phyloP scores from a whole-genome alignment of 1,140 invertebrate genomes.

The Pogonognathellus flavescens region DNA sequence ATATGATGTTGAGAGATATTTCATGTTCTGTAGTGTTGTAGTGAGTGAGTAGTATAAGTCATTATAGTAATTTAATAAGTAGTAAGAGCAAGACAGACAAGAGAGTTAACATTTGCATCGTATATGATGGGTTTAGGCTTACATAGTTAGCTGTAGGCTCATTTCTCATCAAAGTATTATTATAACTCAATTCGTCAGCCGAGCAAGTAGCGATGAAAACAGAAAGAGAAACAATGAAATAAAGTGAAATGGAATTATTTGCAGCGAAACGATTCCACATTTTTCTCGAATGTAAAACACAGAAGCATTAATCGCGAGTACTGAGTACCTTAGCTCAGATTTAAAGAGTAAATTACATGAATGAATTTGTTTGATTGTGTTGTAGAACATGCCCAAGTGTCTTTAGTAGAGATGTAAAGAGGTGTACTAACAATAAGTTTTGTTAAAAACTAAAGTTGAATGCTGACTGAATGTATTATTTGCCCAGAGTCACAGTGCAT shows the following conservation, averaged over 20 bases:
- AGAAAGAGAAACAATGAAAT: conserved; percentile 47
- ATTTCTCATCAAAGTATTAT: background rate
- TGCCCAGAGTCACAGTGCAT: background rate
- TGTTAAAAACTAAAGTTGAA: too few relatives aligned
- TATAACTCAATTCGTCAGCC: conserved; percentile 37
- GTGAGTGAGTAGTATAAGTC: background rate
- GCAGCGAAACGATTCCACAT: background rate
- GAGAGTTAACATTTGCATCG: conserved; percentile 9
- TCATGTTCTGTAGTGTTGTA: background rate
- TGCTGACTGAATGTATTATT: background rate
- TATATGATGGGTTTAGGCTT: background rate
- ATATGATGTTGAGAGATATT: conserved; percentile 1
- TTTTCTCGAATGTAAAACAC: conserved; percentile 17
- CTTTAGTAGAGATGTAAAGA: background rate
- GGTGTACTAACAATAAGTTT: too few relatives aligned
- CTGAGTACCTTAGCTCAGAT: background rate
- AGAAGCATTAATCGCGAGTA: background rate
- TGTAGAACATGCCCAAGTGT: background rate
- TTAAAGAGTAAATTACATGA: background rate
- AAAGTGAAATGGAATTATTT: conserved; percentile 34
- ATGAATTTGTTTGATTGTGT: background rate
- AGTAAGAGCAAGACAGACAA: conserved; percentile 2
- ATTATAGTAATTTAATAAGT: conserved; percentile 8
- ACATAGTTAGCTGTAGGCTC: background rate
- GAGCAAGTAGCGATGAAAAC: conserved; percentile 45